Conservation (phyloP, 1,140 invertebrate genomes). For the Calliphora vicina region DNA sequence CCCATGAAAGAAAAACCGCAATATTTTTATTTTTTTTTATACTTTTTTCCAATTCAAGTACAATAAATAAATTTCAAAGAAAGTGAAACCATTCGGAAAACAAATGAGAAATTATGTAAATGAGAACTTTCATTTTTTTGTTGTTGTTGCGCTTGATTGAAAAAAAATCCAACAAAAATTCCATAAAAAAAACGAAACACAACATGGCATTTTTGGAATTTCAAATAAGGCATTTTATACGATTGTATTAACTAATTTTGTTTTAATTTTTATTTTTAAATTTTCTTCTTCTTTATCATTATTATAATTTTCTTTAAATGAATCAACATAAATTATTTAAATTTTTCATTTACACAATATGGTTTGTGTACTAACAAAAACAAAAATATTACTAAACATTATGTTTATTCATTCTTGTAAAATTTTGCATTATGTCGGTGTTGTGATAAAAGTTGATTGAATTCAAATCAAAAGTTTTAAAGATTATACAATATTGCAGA, state of each 20-base stretch:
- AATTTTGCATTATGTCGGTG: no score
- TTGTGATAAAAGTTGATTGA: no score
- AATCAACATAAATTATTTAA: no score
- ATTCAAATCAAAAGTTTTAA: no score
- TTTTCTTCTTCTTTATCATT: neutral
- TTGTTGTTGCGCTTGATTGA: neutral
- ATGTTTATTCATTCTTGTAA: no score
- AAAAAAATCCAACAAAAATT: neutral
- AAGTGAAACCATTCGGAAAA: slow-evolving; percentile 29
- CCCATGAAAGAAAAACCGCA: neutral
- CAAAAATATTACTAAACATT: no score
- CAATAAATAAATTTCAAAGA: slow-evolving; percentile 3
- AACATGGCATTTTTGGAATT: slow-evolving; percentile 26
- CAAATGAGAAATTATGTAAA: slow-evolving; percentile 33
- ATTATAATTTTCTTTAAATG: no score
- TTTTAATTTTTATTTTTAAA: neutral
- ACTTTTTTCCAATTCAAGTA: neutral
- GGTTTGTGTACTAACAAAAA: no score
- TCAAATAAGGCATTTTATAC: neutral
- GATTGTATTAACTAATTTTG: neutral
- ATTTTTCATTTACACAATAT: no score
- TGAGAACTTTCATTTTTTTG: slow-evolving; percentile 35
- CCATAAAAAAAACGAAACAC: neutral
- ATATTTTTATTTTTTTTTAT: neutral
- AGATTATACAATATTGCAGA: no score